Conservation (phyloP, 2,888 invertebrate genomes). For the Zygothrica quintamaculata region DNA sequence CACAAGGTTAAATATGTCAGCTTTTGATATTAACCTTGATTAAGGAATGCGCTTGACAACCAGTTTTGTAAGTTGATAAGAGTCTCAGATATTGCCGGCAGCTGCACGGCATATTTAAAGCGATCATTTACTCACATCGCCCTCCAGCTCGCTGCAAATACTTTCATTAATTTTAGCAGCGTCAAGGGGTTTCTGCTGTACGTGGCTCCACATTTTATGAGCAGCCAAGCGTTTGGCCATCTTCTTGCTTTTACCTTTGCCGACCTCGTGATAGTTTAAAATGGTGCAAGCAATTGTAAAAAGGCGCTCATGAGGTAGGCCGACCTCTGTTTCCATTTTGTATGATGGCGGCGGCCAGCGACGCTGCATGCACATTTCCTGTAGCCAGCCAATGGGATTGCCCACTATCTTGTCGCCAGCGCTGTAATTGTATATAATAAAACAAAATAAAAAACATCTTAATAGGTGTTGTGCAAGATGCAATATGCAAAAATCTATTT, state of each 20-base stretch:
- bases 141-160: conserved; percentile 89
- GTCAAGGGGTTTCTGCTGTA: conserved; percentile 91
- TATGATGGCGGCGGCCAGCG: conserved; percentile 98
- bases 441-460: background rate
- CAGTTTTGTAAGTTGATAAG: conserved; percentile 11
- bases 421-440: conserved; percentile 36
- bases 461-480: background rate
- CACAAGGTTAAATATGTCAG: background rate
- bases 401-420: conserved; percentile 93
- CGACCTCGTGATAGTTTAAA: conserved; percentile 92
- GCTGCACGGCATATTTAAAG: conserved; percentile 13
- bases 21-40: conserved; percentile 37
- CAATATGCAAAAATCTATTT: conserved; percentile 41
- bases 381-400: conserved; percentile 97
- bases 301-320: conserved; percentile 96
- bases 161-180: conserved; percentile 86
- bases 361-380: conserved; percentile 98
- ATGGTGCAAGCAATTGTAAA: conserved; percentile 97
- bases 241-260: conserved; percentile 97
- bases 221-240: conserved; percentile 98
- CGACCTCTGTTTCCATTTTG: conserved; percentile 88
- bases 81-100: conserved; percentile 15
- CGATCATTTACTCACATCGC: conserved; percentile 86
- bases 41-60: conserved; percentile 34
- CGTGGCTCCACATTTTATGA: conserved; percentile 94